These are phyloP conservation scores for Actenoides hombroni DNA, from an alignment of 2,113 vertebrate genomes.

Conservation along the genomic window DNA sequence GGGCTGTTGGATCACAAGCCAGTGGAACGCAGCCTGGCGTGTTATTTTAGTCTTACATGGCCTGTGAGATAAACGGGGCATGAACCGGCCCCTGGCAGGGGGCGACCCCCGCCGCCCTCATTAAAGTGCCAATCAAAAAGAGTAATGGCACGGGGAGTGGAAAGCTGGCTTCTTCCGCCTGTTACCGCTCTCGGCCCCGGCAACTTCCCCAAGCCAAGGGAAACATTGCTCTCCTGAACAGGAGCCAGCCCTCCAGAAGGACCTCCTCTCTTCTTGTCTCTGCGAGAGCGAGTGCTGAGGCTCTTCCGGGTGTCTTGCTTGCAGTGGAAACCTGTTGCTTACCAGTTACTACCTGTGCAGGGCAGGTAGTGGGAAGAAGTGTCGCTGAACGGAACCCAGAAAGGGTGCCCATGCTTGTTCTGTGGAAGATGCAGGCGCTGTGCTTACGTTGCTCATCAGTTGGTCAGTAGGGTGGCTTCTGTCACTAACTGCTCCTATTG, in stretches of 20 bases:
- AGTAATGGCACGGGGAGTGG: slow-evolving; percentile 85
- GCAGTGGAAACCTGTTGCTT: neutral
- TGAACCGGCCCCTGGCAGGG: slow-evolving; percentile 88
- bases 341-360: rapidly evolving
- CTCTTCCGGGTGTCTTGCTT: neutral
- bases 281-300: neutral
- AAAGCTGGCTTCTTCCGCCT: slow-evolving; percentile 37
- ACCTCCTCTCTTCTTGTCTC: neutral
- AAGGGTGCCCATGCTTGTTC: neutral
- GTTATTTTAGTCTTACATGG: slow-evolving; percentile 81
- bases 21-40: slow-evolving; percentile 78
- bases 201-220: slow-evolving; percentile 10
- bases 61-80: slow-evolving; percentile 90
- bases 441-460: too few relatives aligned
- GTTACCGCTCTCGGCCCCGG: neutral
- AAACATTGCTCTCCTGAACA: slow-evolving; percentile 33
- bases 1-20: slow-evolving; percentile 70
- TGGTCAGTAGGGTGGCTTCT: rapidly evolving
- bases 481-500: rapidly evolving
- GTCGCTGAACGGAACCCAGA: neutral
- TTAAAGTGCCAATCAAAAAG: slow-evolving; percentile 94
- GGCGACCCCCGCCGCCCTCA: slow-evolving; percentile 87
- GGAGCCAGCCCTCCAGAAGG: slow-evolving; percentile 9
- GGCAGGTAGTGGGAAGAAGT: neutral
- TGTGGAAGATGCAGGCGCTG: neutral